Conservation (phyloP, 2,797 vertebrate genomes). For the Cyclopterus lumpus region DNA sequence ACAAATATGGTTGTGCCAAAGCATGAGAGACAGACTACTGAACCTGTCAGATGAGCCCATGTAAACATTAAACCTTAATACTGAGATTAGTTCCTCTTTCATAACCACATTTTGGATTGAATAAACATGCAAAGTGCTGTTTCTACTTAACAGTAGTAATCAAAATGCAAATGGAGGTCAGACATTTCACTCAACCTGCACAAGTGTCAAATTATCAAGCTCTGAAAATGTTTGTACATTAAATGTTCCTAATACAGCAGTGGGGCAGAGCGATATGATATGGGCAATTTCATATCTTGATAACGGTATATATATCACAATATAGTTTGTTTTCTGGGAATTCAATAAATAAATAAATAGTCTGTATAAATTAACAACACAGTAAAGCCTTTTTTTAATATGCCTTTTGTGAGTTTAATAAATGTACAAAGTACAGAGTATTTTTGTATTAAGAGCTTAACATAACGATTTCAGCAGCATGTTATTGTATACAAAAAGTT, state of each 20-base stretch:
- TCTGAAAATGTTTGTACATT: slow-evolving; percentile 6
- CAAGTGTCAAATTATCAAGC: not conserved
- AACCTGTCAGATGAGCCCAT: not conserved
- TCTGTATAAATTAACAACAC: not conserved
- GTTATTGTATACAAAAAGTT: not conserved
- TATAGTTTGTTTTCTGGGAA: not conserved
- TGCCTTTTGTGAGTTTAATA: not conserved
- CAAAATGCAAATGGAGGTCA: slow-evolving; percentile 55
- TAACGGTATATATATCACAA: not conserved
- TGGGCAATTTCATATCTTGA: not conserved
- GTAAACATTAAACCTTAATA: not conserved
- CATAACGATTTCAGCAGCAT: not conserved
- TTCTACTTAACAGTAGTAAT: slow-evolving; percentile 19
- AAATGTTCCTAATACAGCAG: not conserved
- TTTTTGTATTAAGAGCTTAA: not conserved
- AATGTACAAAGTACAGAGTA: not conserved
- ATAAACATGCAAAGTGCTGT: not conserved
- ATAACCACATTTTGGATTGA: not conserved
- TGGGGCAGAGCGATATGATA: no score
- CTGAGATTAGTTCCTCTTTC: slow-evolving; percentile 8
- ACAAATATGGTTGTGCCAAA: not conserved
- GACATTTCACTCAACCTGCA: slow-evolving; percentile 23
- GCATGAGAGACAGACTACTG: not conserved
- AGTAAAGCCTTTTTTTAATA: not conserved
- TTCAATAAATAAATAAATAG: not conserved